Base-by-base conservation (phyloP, 1,140 invertebrate species). In the Megalopta genalis region DNA sequence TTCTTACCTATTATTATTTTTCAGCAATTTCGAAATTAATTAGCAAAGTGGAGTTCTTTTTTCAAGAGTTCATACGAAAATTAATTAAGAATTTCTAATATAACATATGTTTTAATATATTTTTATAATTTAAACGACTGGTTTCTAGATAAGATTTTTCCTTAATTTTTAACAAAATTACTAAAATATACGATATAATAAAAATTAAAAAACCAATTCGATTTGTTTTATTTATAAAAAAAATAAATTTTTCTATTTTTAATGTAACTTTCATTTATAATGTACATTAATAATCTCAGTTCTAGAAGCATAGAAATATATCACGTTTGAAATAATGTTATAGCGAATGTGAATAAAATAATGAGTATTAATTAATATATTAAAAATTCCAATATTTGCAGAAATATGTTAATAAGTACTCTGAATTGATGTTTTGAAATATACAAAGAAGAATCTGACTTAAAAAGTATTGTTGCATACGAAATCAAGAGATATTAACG, bases 401-500 rank as follows among this genome's bases (percentile, higher is more conserved):
- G 46, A 71, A 72, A 64, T 32, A 60, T 23, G 21, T 62, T 16
- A 23, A 79, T 59, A 64, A 72, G 23, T 57, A 25, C 39, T 6
- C 3, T 12, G 9, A 49, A 78, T 54, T 54, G 14, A 63, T 14
- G 23, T 64, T 57, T 37, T 25, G 9, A 66, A 42, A 21, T 18
- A 21, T 52, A 23, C 5, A 77, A 64, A 39, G 62, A 77, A 80
- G 57, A 74, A 60, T 64, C 8, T 49, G 23, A 64, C 60, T 32
- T 66, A 14, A 14, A 74, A 62, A 66, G 37, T 74, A 54, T 12
- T 57, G n/a, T 65, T 57, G 8, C 69, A 39, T 46, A 76, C n/a
- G 18, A 63, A 77, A 74, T 67, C 49, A 65, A 66, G 64, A 76
- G 64, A 76, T 54, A 49, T 77, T 12, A 73, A 27, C 21, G 74